Conservation (phyloP, 2,888 invertebrate genomes). For the Drosophila maculinotata region DNA sequence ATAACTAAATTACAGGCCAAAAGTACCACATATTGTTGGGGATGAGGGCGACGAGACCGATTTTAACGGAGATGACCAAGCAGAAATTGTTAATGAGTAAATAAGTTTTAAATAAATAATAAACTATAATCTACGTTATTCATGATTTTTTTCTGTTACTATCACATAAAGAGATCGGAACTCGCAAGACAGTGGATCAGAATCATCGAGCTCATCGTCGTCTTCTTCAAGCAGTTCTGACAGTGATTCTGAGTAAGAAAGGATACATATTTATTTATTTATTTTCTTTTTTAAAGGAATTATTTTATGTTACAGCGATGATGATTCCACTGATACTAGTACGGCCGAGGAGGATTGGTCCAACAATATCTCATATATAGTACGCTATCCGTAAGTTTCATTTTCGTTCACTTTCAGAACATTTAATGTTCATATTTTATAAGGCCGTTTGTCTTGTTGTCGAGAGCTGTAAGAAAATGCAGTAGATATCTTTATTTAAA, state of each 20-base stretch:
- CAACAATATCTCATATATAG: conserved; percentile 31
- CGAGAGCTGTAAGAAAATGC: no score
- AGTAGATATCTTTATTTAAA: no score
- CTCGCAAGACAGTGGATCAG: background rate
- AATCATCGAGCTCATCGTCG: background rate
- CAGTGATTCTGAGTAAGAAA: conserved; percentile 26
- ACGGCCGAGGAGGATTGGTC: conserved; percentile 48
- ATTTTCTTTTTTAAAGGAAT: background rate
- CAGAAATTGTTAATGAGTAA: conserved; percentile 11
- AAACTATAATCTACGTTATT: background rate
- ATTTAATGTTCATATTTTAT: background rate
- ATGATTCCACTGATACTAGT: no score
- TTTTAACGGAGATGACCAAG: background rate
- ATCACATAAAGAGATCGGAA: no score
- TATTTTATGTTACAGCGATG: no score
- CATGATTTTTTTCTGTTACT: background rate
- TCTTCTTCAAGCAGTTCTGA: conserved; percentile 1
- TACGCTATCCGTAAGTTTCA: conserved; percentile 41
- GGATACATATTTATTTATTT: background rate
- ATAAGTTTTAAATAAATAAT: background rate
- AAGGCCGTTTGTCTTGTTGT: no score
- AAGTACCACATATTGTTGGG: conserved; percentile 52
- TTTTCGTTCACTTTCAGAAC: no score
- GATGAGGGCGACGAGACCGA: conserved; percentile 43
- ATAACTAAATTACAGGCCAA: conserved; percentile 27